A percentile compares a stretch with the other conserved stretches of the same genome.
These are phyloP conservation scores for Rhodinocichla rosea DNA, from an alignment of 2,113 vertebrate genomes.

Conservation along the genomic window DNA sequence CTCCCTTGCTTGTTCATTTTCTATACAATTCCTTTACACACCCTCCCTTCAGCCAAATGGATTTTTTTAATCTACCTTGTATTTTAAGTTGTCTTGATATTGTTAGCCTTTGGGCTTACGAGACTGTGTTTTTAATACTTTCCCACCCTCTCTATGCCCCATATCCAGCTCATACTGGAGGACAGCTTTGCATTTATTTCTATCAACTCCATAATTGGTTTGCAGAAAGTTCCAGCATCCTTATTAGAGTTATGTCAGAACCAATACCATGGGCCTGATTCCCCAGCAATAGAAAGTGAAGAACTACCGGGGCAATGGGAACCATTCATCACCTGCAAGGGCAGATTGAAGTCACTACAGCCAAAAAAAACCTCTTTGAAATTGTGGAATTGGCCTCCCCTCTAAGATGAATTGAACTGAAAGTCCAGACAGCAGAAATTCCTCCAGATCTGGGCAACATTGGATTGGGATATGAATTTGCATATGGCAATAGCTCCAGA, in stretches of 20 bases:
- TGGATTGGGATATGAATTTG: neutral
- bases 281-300: constrained; percentile 2
- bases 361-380: neutral
- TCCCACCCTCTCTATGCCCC: constrained; percentile 22
- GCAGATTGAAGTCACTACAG: neutral
- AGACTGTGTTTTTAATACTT: constrained; percentile 58
- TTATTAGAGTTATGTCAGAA: constrained; percentile 34
- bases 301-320: constrained; percentile 1
- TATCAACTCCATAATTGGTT: constrained; percentile 41
- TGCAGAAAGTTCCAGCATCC: constrained; percentile 46
- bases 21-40: constrained; percentile 61
- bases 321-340: neutral
- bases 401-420: neutral
- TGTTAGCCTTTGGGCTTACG: constrained; percentile 69
- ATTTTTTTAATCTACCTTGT: constrained; percentile 70
- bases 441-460: neutral
- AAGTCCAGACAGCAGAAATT: neutral
- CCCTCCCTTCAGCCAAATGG: constrained; percentile 70
- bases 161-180: neutral
- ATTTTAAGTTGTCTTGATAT: constrained; percentile 74
- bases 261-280: neutral
- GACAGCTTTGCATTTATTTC: constrained; percentile 40
- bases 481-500: neutral
- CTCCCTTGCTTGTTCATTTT: constrained; percentile 66
- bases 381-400: neutral